Base-by-base conservation (phyloP, 1,140 invertebrate genomes). In the Uloborus diversus region DNA sequence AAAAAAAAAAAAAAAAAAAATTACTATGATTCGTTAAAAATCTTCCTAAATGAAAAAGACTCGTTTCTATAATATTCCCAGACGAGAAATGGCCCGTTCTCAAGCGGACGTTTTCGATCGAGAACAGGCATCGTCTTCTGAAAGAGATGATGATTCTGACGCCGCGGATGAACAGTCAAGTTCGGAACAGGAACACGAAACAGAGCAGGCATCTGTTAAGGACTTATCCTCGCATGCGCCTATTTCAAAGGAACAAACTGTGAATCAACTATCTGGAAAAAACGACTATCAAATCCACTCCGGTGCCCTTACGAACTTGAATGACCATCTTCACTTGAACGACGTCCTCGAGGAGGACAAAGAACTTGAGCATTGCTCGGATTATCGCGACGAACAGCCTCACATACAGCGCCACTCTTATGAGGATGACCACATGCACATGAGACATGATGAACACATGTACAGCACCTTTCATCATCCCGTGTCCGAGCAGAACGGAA, bases 381-480 rank as follows among this genome's bases (percentile, higher is more conserved):
- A 65, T 28, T 76, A 35, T 30, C 59, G 56, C 7, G 70, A 75
- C 2, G 42, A 76, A 9, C 73, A 76, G 23, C 73, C 73, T n/a
- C 73, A 76, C 42, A 76, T 64, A 28, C 59, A 61, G 17, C 70
- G 62, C 23, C 57, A 23, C 25, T 35, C 9, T 4, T 3, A 56
- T 33, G 25, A 25, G 11, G 30, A 20, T 13, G 35, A 32, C 9
- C 59, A 65, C 37, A 13, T 65, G 33, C 35, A 59, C n/a, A 23
- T 53, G 13, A 42, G 32, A 23, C 73, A 76, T 53, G 59, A 47
- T 1, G 73, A 76, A 3, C 59, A 76, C 27, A 25, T 62, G 17
- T 76, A 76, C 42, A 11, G 27, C 4, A 33, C 25, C 27, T 59
- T 30, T 27, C 53, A 32, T 14, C 66, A 70, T 27, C n/a, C 69